Base-by-base conservation (phyloP, 1,140 invertebrate genomes). In the Tetranychus urticae region DNA sequence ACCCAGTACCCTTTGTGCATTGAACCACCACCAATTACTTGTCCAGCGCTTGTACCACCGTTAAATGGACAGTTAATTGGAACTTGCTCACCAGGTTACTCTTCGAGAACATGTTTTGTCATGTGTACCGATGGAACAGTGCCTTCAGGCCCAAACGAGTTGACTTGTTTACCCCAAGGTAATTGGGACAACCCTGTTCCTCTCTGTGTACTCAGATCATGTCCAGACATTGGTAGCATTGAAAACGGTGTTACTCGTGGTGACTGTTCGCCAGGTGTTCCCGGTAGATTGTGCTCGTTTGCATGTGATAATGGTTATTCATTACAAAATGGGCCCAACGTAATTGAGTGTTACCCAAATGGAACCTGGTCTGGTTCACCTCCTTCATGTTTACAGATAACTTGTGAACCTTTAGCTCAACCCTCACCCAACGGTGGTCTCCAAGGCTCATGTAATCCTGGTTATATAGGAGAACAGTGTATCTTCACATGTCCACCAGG, bases 291-390 rank as follows among this genome's bases (percentile, higher is more conserved):
- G 31, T 65, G 64, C 35, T 37, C 39, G 1, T 65, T 63, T 14
- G 46, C 47, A 7, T 65, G 64, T 54, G 59, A 63, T 12, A 59
- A 56, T n/a, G 64, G 64, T 6, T 65, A 63, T 35, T 36, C 14
- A 33, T 47, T 65, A 23, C 13, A 3, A 6, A 61, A 61, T 8
- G 39, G 10, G 1, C 39, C 10, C 48, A 56, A n/a, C 14, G 58
- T 56, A 0, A 14, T 61, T 0, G 59, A 47, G 5, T 65, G 64
- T 45, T 52, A 58, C 31, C 12, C 59, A 0, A 33, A 57, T 36
- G 56, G 56, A 2, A 57, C 56, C 10, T 57, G 56, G 56, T 57
- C 56, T 36, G 13, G 13, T 36, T 23, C 0, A 4, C 6, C 34
- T 3, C 56, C 56, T 3, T 34, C 31, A 36, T 57, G 56, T 57